Evolutionary conservation across 2,797 vertebrate genomes (phyloP), one percentile per base, ranked within the genome.

Genomic region (Urophycis tenuis): DNA sequence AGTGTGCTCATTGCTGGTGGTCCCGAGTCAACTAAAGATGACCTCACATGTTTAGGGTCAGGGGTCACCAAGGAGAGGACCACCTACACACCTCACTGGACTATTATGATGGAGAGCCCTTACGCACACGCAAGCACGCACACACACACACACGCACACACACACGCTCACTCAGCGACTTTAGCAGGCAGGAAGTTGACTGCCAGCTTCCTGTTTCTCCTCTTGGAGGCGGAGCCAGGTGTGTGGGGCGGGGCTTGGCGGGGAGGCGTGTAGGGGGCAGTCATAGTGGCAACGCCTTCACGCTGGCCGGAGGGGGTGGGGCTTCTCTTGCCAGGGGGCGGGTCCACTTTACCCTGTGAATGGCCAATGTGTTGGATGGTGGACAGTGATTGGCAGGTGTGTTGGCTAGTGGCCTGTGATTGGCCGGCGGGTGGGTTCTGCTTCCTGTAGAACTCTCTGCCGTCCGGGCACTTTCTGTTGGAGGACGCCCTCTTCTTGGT

Each of bases 401-500:
- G 45, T 12, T 49, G 53, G 71, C 90, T 89, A 76, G 73, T 88
- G 75, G 87, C 76, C 1, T 84, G 89, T 0, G 80, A 90, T 78
- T 94, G 93, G 84, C 92, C 85, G 60, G 93, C 91, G 33, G 49
- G 49, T 6, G 22, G 49, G 49, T 60, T 60, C 22, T 22, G 49
- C 49, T 60, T 60, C 49, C 84, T 92, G 89, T 93, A 93, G 82
- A 92, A 91, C 81, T 95, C 95, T 81, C 93, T 94, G 64, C 87
- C 84, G 33, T 97, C 96, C 81, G 92, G 90, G 85, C 91, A 94
- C 90, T 95, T 97, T 88, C 94, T 95, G 88, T 90, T 95, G 79
- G 95, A 94, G 22, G 96, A 95, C 79, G 93, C 94, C 39, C 96
- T 93, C 90, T 99, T 98, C 88, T 99, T 99, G 29, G 96, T 99